A percentile compares a stretch with the other conserved stretches of the same genome.
phyloP scores from a whole-genome alignment of 1,140 invertebrate species.

The Lordiphosa mommai region DNA sequence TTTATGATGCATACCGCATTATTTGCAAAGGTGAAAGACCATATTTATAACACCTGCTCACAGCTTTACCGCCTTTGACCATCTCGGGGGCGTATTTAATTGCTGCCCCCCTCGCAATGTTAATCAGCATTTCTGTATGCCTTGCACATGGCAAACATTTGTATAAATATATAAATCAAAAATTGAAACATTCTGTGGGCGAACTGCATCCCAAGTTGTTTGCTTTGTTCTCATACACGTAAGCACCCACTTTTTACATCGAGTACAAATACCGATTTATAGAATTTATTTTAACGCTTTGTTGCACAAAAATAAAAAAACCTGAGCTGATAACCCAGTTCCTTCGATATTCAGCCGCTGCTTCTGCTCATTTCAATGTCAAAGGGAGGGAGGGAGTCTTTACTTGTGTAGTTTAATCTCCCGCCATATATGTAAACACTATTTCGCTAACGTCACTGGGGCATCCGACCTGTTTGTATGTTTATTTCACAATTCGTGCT shows the following conservation, averaged over 20 bases:
- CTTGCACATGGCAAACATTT: conserved; percentile 25
- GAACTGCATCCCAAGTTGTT: conserved; percentile 23
- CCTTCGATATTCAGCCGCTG: background rate
- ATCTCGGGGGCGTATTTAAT: conserved; percentile 35
- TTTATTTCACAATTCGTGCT: conserved; percentile 48
- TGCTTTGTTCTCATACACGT: conserved; percentile 17
- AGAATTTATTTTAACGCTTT: conserved; percentile 26
- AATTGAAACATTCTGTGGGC: conserved; percentile 15
- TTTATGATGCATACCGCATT: too few species aligned
- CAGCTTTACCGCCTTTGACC: background rate
- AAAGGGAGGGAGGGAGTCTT: conserved; percentile 7
- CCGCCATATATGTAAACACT: conserved; percentile 20
- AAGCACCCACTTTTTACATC: background rate
- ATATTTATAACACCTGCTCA: background rate
- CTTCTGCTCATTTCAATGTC: conserved; percentile 39
- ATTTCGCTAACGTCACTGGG: conserved; percentile 33
- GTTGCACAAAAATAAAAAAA: conserved; percentile 16
- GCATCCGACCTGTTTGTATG: conserved; percentile 29
- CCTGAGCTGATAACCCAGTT: conserved; percentile 39
- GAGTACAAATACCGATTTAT: conserved; percentile 25
- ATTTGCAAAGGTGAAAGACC: too few species aligned
- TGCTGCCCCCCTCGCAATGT: conserved; percentile 18
- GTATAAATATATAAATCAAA: conserved; percentile 13
- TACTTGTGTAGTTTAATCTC: conserved; percentile 22
- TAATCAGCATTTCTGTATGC: conserved; percentile 36